Percentiles rank a stretch among this genome's conserved stretches.
These are phyloP conservation scores for Coenonympha glycerion DNA, from an alignment of 2,888 invertebrate genomes.

Conservation along the genomic window DNA sequence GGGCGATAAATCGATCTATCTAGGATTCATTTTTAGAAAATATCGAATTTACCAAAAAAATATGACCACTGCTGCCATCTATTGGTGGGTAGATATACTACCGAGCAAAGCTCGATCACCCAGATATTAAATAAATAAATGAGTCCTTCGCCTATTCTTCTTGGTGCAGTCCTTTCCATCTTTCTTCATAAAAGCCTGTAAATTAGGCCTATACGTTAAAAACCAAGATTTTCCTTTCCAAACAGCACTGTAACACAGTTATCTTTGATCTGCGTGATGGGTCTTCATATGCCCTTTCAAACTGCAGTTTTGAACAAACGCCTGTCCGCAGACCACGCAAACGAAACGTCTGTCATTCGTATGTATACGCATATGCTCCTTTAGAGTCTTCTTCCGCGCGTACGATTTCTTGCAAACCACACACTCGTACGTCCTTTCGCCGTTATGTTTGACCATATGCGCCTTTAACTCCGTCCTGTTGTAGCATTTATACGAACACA, in stretches of 20 bases:
- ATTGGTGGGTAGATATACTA: too few species aligned
- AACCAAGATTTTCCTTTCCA: too few species aligned
- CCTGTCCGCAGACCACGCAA: constrained; percentile 62
- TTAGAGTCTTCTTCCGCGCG: constrained; percentile 45
- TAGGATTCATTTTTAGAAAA: too few species aligned
- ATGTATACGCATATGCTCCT: constrained; percentile 48
- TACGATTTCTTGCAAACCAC: constrained; percentile 56
- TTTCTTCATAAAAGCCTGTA: too few species aligned
- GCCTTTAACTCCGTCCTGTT: constrained; percentile 38
- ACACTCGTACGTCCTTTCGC: constrained; percentile 46
- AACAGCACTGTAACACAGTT: neutral
- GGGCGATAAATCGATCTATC: too few species aligned
- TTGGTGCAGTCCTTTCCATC: too few species aligned
- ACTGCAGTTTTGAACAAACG: constrained; percentile 66
- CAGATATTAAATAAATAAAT: too few species aligned
- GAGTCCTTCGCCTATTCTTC: too few species aligned
- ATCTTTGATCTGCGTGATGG: constrained; percentile 41
- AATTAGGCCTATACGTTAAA: too few species aligned
- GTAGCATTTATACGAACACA: constrained; percentile 48
- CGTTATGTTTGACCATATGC: constrained; percentile 45
- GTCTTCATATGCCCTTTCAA: constrained; percentile 63
- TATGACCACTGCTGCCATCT: too few species aligned
- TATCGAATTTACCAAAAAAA: too few species aligned
- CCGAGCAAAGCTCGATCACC: too few species aligned
- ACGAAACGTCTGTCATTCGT: constrained; percentile 52